Base-by-base conservation (phyloP, 2,888 invertebrate species). In the Cantharis nigra region DNA sequence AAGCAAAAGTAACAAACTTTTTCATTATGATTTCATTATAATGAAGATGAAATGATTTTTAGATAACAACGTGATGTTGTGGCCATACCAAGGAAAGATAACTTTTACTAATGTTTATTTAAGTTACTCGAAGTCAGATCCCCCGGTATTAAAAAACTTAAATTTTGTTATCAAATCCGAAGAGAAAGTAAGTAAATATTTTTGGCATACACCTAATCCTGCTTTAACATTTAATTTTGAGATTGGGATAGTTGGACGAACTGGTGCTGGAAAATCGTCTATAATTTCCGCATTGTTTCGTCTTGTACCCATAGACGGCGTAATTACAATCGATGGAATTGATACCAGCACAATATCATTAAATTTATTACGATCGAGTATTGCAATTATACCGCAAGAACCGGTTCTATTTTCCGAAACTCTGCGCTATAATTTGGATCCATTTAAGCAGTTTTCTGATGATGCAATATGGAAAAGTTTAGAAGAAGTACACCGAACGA, bases 181-280 rank as follows among this genome's bases (percentile, higher is more conserved):
- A 69, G 91, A 92, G 90, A 94, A 94, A 89, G 85, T 86, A 75
- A 74, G 28, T 30, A 10, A 3, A n/a, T 13, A 33, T 33, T 13
- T 33, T 33, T 33, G 0, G 13, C 13, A 4, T n/a, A 2, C n/a
- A n/a, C 10, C 13, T 13, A 11, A 13, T 11, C n/a, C n/a, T 9
- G 3, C 0, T 4, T 7, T n/a, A n/a, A n/a, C 13, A 5, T 16
- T 18, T 49, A n/a, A 65, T 13, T 26, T 76, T 49, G 89, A 92
- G 90, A 91, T 96, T 69, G 96, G 96, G 62, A 94, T 96, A 78
- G 95, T 96, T 1, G 96, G 97, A 0, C 91, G 97, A 73, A 96
- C 96, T 0, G 97, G 96, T 1, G 96, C 96, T 9, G 97, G 96
- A 28, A 96, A 96, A 87, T 94, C 95, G 0, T 95, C 95, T 0